Evolutionary conservation across 2,113 vertebrate species (phyloP).

Genomic region (Tenrec ecaudatus): DNA sequence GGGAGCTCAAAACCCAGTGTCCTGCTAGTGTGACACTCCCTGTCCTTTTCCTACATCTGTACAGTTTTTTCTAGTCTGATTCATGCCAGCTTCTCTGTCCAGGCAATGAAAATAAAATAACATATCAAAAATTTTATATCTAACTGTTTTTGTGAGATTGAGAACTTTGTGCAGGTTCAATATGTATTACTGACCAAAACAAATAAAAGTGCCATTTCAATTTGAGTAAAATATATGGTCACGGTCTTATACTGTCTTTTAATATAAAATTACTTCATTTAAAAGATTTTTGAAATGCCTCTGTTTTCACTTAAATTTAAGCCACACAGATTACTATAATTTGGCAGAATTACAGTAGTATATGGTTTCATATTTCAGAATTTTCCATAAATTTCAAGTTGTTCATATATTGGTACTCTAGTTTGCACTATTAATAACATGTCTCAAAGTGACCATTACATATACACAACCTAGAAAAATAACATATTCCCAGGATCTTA

Average conservation of each 20-base stretch:
- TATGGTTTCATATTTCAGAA: background rate
- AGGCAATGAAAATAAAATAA: background rate
- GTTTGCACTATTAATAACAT: background rate
- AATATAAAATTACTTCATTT: background rate
- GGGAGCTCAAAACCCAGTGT: constrained; percentile 1
- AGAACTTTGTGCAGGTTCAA: too few species aligned
- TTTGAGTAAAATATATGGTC: background rate
- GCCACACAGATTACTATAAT: background rate
- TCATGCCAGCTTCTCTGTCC: background rate
- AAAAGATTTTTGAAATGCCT: background rate
- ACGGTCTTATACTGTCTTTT: background rate
- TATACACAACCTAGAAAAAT: background rate
- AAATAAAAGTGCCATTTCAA: background rate
- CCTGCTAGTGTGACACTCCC: background rate
- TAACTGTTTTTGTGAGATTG: too few species aligned
- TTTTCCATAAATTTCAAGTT: background rate
- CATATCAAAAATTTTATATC: too few species aligned
- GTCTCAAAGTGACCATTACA: background rate
- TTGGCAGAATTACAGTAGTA: background rate
- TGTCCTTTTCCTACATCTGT: background rate
- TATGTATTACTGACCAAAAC: too few species aligned
- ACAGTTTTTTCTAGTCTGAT: background rate
- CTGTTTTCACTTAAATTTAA: background rate
- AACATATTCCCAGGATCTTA: background rate
- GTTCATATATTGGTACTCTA: background rate